phyloP scores from a whole-genome alignment of 2,888 invertebrate genomes.

The Plagiodera versicolora region DNA sequence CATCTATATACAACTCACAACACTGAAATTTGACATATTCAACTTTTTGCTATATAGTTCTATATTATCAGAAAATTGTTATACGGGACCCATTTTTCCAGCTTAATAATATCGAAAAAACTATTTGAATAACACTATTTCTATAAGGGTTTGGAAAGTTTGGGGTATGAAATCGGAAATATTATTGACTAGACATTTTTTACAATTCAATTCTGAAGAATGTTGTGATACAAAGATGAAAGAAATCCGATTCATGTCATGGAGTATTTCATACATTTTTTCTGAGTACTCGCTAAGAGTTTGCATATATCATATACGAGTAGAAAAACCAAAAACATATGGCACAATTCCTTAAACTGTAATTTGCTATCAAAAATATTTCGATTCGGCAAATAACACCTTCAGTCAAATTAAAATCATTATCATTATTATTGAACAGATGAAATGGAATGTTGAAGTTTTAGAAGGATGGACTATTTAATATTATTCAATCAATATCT shows the following conservation, averaged over 20 bases:
- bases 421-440: background rate
- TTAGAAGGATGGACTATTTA: background rate
- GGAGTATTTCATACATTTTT: no score
- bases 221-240: no score
- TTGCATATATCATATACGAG: constrained; percentile 3
- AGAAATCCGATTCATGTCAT: no score
- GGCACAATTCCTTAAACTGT: constrained; percentile 29
- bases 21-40: constrained; percentile 17
- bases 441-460: background rate
- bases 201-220: background rate
- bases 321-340: constrained; percentile 13
- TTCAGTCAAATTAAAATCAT: background rate
- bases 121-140: background rate
- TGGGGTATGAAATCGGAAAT: no score
- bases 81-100: background rate
- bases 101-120: background rate
- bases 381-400: background rate
- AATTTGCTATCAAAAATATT: constrained; percentile 9
- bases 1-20: constrained; percentile 28
- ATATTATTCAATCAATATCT: background rate
- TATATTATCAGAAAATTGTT: constrained; percentile 8
- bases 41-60: constrained; percentile 1
- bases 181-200: constrained; percentile 1
- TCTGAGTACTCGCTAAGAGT: no score
- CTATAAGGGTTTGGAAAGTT: no score